phyloP scores from a whole-genome alignment of 2,888 invertebrate species.

The Tachystola acroxantha region DNA sequence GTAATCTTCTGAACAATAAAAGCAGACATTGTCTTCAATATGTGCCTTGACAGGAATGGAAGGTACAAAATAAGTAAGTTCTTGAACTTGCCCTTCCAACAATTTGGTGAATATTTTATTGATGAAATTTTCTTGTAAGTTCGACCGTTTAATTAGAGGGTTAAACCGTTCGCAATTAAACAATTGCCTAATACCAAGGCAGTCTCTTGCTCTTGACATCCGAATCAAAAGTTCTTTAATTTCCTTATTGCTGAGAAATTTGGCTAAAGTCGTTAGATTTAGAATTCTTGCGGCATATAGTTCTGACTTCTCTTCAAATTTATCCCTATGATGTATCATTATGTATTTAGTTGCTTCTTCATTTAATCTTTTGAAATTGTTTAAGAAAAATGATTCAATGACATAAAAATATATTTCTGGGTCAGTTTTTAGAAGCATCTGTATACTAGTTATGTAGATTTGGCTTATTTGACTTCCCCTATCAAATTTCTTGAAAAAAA shows the following conservation, averaged over 20 bases:
- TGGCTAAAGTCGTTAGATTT: conserved; percentile 19
- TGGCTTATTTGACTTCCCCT: conserved; percentile 18
- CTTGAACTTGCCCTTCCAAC: conserved; percentile 16
- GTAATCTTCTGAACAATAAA: no score
- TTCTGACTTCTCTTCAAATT: conserved; percentile 24
- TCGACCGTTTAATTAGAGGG: conserved; percentile 24
- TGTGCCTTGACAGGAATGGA: no score
- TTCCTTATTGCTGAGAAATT: conserved; percentile 19
- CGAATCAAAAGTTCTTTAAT: conserved; percentile 19
- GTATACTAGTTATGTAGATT: conserved; percentile 35
- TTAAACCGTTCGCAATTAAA: conserved; percentile 21
- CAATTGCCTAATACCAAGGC: no score
- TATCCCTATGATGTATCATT: conserved; percentile 19
- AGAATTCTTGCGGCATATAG: conserved; percentile 22
- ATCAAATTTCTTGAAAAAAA: conserved; percentile 37
- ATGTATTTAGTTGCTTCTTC: conserved; percentile 19
- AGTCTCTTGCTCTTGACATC: conserved; percentile 21
- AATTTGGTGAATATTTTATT: conserved; percentile 31
- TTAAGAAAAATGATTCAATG: conserved; percentile 20
- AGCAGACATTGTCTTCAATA: no score
- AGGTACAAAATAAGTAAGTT: conserved; percentile 32
- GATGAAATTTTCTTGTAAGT: conserved; percentile 21
- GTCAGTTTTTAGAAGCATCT: conserved; percentile 36
- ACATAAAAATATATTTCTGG: conserved; percentile 23
- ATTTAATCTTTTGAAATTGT: conserved; percentile 13